These are phyloP conservation scores for Drosophila sordidapex DNA, from an alignment of 2,888 invertebrate genomes.

Conservation along the genomic window DNA sequence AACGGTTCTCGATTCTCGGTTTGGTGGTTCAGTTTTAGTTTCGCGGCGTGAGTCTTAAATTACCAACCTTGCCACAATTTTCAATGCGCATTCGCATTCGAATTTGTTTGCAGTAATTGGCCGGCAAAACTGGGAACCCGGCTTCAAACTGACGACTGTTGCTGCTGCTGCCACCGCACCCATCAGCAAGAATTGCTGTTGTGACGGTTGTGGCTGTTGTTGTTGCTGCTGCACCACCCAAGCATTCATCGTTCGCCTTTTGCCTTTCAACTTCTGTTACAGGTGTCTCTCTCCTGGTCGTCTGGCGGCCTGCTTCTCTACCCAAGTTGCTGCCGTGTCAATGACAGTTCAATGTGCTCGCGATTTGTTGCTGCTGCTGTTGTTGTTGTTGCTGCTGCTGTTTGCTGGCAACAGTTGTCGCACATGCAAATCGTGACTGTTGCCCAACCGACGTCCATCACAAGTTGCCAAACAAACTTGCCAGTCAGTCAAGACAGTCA, in stretches of 20 bases:
- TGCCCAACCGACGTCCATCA: conserved; percentile 75
- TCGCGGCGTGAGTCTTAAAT: conserved; percentile 78
- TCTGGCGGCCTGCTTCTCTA: conserved; percentile 41
- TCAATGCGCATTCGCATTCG: conserved; percentile 80
- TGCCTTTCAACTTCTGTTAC: conserved; percentile 76
- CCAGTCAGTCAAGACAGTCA: conserved; percentile 57
- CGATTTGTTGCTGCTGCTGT: conserved; percentile 60
- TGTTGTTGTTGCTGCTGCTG: conserved; percentile 17
- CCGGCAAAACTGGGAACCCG: conserved; percentile 54
- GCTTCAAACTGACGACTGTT: conserved; percentile 35
- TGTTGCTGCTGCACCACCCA: conserved; percentile 52
- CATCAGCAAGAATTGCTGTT: conserved; percentile 46
- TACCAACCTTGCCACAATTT: conserved; percentile 81
- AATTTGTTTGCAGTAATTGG: conserved; percentile 83
- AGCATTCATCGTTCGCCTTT: conserved; percentile 65
- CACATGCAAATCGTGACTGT: conserved; percentile 82
- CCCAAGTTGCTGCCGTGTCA: conserved; percentile 76
- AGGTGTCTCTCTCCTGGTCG: conserved; percentile 63
- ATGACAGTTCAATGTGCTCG: conserved; percentile 83
- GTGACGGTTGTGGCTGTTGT: conserved; percentile 14
- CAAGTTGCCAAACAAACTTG: conserved; percentile 76
- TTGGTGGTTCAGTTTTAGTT: conserved; percentile 24
- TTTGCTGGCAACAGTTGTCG: conserved; percentile 74
- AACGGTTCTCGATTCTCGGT: conserved; percentile 49
- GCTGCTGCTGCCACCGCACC: conserved; percentile 62